A percentile compares a stretch with the other conserved stretches of the same genome.
These are phyloP conservation scores for Muschampia plurimacula DNA, from an alignment of 2,888 invertebrate species.

Conservation along the genomic window DNA sequence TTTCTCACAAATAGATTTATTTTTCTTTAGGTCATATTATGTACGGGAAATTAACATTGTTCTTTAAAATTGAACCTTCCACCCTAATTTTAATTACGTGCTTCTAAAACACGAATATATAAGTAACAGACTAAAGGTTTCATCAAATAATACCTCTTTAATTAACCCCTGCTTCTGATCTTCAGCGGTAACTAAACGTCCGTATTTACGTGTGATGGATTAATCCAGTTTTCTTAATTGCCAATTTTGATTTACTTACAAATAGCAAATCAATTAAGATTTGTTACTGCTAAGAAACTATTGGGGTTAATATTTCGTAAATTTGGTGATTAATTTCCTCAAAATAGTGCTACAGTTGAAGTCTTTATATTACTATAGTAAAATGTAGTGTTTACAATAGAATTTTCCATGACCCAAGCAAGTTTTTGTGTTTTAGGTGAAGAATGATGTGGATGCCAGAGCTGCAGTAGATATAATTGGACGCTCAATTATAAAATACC, in stretches of 20 bases:
- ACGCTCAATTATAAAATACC: no score
- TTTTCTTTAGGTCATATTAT: no score
- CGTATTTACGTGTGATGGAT: slow-evolving; percentile 43
- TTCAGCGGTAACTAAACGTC: slow-evolving; percentile 40
- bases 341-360: background rate
- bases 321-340: background rate
- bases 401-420: background rate
- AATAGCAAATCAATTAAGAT: slow-evolving; percentile 5
- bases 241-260: slow-evolving; percentile 42
- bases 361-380: background rate
- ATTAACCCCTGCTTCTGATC: slow-evolving; percentile 48
- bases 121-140: slow-evolving; percentile 11
- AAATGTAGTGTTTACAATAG: no score
- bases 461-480: no score
- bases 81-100: slow-evolving; percentile 1
- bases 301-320: background rate
- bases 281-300: background rate
- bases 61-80: background rate
- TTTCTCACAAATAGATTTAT: no score
- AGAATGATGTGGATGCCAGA: background rate
- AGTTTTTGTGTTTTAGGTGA: background rate
- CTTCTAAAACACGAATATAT: background rate
- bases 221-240: slow-evolving; percentile 55
- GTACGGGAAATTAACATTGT: no score
- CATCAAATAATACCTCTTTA: slow-evolving; percentile 21